Percentiles rank a stretch among this genome's conserved stretches.
Conservation (phyloP, 2,113 vertebrate genomes). For the Cyprinodon variegatus region DNA sequence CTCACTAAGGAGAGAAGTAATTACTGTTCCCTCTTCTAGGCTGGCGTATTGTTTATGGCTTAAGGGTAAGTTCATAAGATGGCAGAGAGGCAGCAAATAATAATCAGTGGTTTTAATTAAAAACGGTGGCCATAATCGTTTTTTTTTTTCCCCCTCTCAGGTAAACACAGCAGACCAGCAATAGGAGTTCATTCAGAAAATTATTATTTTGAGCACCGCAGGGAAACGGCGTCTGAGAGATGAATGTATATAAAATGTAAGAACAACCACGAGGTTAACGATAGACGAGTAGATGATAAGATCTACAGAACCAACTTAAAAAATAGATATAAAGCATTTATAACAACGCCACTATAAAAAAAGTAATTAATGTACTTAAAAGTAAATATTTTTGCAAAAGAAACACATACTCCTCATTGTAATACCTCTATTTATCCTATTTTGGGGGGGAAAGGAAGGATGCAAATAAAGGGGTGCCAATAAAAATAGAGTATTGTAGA, state of each 20-base stretch:
- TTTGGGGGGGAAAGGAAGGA: background rate
- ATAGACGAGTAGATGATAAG: background rate
- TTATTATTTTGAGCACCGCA: background rate
- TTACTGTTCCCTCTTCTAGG: conserved; percentile 61
- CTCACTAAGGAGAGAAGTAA: conserved; percentile 63
- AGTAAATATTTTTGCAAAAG: background rate
- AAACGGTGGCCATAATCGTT: conserved; percentile 6
- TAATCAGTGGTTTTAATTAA: conserved; percentile 49
- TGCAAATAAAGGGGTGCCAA: background rate
- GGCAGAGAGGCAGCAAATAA: conserved; percentile 42
- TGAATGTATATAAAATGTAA: background rate
- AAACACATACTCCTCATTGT: background rate
- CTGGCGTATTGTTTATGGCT: conserved; percentile 59
- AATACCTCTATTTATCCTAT: background rate
- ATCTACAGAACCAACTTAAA: background rate
- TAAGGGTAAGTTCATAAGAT: conserved; percentile 36
- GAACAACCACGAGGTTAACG: background rate
- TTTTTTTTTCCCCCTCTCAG: background rate
- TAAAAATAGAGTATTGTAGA: background rate
- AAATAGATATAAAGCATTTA: no score
- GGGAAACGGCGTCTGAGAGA: background rate
- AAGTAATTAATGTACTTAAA: background rate
- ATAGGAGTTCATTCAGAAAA: background rate
- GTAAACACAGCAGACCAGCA: conserved; percentile 7
- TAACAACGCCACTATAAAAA: no score